Evolutionary conservation across 2,888 invertebrate genomes (phyloP).

Genomic region (Deladenus siricidicola): DNA sequence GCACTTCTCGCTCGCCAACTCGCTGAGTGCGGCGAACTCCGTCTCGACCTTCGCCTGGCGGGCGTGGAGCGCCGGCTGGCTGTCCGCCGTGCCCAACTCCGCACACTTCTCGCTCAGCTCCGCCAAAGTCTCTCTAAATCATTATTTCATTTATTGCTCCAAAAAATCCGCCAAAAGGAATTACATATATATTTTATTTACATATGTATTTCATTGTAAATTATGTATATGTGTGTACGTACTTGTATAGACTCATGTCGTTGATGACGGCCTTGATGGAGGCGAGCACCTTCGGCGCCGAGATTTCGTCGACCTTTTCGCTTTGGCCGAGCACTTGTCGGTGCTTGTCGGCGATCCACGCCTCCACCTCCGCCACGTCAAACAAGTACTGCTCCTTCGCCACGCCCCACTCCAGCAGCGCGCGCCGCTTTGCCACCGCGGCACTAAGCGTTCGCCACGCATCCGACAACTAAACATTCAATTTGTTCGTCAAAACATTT

Average conservation of each 20-base stretch:
- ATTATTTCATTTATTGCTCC: not conserved
- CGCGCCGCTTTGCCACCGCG: slow-evolving; percentile 32
- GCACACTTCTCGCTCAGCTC: slow-evolving; percentile 1
- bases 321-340: slow-evolving; percentile 59
- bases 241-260: slow-evolving; percentile 36
- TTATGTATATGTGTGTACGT: no score
- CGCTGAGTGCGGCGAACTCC: slow-evolving; percentile 35
- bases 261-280: slow-evolving; percentile 72
- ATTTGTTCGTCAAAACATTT: no score
- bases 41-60: slow-evolving; percentile 40
- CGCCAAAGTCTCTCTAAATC: slow-evolving; percentile 10
- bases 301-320: slow-evolving; percentile 65
- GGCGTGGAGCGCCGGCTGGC: not conserved
- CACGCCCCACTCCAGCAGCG: slow-evolving; percentile 66
- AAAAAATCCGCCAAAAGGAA: no score
- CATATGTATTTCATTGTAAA: no score
- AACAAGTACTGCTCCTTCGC: slow-evolving; percentile 69
- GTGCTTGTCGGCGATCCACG: slow-evolving; percentile 74
- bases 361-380: slow-evolving; percentile 64
- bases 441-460: slow-evolving; percentile 55
- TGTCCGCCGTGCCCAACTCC: slow-evolving; percentile 1
- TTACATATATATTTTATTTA: no score
- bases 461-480: slow-evolving; percentile 24
- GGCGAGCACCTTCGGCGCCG: slow-evolving; percentile 82
- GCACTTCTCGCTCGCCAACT: slow-evolving; percentile 23